Evolutionary conservation across 2,113 vertebrate species (phyloP), one percentile per base, ranked within the genome.

Genomic region (Megaleporinus macrocephalus): DNA sequence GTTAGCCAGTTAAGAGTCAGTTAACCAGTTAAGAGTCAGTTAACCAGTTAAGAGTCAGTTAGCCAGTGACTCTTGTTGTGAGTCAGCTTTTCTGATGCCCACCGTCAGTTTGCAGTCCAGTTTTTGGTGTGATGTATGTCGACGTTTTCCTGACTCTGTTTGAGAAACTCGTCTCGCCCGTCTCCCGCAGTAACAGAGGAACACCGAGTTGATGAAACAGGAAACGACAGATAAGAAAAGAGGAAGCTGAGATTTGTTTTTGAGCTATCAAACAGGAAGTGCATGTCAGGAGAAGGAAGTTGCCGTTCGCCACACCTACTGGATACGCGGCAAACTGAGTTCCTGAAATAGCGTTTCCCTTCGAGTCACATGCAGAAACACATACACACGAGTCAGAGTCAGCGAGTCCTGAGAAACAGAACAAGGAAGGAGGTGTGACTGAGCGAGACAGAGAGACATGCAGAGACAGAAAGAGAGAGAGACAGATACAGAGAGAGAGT

Each of bases 201-300:
- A 68, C 30, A 1, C 12, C 3, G 10, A 49, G 41, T 30, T 30
- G 49, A 29, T 44, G 24, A 61, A 71, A 71, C 33, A 61, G 68
- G 66, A 71, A 79, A 71, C 33, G 2, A 87, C 87, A 79, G 83
- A 83, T 74, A 66, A 33, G 82, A 78, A 63, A 84, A 83, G 63
- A 9, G 77, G 72, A 87, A 78, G 73, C 77, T 72, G 51, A 61
- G 59, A 73, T 59, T 6, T 81, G 33, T 78, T 80, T 12, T 82
- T 0, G 24, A 69, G 79, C 73, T 73, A 82, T 85, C 22, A 2
- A 81, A 29, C 89, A 93, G 91, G 90, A 92, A 90, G 89, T 82
- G 76, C 36, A 69, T 88, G 89, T 90, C 69, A 84, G 81, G 90
- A 90, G 92, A 87, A 88, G 91, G 91, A 92, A 91, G 89, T 86